phyloP scores from a whole-genome alignment of 2,888 invertebrate genomes.

The Scaptomyza caliginosa region DNA sequence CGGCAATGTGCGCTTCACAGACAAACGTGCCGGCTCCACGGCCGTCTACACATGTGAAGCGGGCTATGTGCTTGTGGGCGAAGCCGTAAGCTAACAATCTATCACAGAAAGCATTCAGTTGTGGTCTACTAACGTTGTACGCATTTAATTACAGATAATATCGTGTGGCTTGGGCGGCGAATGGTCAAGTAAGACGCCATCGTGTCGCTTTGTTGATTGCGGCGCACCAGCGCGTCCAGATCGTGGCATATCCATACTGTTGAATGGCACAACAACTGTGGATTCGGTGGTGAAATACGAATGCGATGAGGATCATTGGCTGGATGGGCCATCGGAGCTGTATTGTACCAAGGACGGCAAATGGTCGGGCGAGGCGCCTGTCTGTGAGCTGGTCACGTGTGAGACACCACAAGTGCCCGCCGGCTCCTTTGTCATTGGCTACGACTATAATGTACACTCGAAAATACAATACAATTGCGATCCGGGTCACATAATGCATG shows the following conservation, averaged over 20 bases:
- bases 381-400: conserved; percentile 94
- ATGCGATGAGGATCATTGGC: conserved; percentile 93
- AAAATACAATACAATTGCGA: conserved; percentile 95
- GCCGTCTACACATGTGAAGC: conserved; percentile 92
- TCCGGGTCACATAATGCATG: conserved; percentile 91
- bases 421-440: conserved; percentile 94
- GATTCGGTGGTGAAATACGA: conserved; percentile 91
- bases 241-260: conserved; percentile 89
- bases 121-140: too few relatives aligned
- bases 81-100: conserved; percentile 88
- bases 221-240: conserved; percentile 92
- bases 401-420: conserved; percentile 93
- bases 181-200: conserved; percentile 92
- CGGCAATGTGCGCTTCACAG: conserved; percentile 88
- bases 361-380: conserved; percentile 93
- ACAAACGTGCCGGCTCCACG: conserved; percentile 91
- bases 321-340: conserved; percentile 88
- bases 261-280: conserved; percentile 92
- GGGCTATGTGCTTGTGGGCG: conserved; percentile 93
- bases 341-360: conserved; percentile 93
- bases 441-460: conserved; percentile 95
- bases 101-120: too few relatives aligned
- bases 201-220: conserved; percentile 94
- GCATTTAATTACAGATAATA: conserved; percentile 85
- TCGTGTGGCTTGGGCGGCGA: conserved; percentile 93